These are phyloP conservation scores for Lateolabrax maculatus DNA, from an alignment of 2,797 vertebrate species.

Conservation along the genomic window DNA sequence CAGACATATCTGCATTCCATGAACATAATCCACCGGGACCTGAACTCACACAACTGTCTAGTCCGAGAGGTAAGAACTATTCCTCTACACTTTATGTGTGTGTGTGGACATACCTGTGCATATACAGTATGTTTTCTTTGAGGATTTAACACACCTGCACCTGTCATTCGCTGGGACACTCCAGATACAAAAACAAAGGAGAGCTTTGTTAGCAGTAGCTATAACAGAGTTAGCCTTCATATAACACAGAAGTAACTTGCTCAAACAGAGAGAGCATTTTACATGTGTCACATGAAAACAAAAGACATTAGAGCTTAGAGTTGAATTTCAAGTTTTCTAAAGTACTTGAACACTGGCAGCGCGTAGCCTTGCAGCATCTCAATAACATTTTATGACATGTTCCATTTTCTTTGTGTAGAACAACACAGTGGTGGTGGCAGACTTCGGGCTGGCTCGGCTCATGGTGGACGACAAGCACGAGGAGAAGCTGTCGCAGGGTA, in stretches of 20 bases:
- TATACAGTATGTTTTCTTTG: conserved; percentile 52
- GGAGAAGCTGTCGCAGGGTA: conserved; percentile 82
- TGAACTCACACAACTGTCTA: conserved; percentile 98
- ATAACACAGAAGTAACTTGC: conserved; percentile 27
- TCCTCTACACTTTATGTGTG: conserved; percentile 11
- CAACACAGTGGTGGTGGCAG: conserved; percentile 95
- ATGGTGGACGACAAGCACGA: conserved; percentile 95
- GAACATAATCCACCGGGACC: conserved; percentile 98
- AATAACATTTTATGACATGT: neutral
- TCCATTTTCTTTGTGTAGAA: conserved; percentile 81
- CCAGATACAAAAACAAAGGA: conserved; percentile 50
- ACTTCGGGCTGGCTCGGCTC: conserved; percentile 95
- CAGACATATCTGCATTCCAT: conserved; percentile 98
- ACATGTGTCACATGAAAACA: conserved; percentile 21
- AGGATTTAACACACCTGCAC: conserved; percentile 41
- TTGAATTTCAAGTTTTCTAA: conserved; percentile 12
- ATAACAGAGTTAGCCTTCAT: conserved; percentile 40
- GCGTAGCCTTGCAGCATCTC: neutral
- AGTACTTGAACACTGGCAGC: neutral
- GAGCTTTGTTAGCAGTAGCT: conserved; percentile 55
- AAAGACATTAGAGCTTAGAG: neutral
- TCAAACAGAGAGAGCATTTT: conserved; percentile 43
- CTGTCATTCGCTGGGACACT: conserved; percentile 37
- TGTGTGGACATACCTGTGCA: conserved; percentile 26
- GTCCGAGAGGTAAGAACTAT: conserved; percentile 92